Percentiles rank a stretch among this genome's conserved stretches.
Conservation (phyloP, 2,888 invertebrate genomes). For the Drosophila fungiperda region DNA sequence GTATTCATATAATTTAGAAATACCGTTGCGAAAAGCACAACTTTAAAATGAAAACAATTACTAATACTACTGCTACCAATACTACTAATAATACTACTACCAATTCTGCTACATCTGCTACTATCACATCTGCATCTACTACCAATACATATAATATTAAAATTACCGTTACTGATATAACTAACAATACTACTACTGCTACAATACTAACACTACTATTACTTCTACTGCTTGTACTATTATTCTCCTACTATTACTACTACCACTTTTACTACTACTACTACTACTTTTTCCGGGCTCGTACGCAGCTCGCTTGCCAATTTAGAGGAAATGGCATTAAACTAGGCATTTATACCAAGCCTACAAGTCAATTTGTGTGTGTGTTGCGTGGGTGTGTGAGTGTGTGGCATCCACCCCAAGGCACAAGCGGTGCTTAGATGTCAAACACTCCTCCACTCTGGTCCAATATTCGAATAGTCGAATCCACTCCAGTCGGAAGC, state of each 20-base stretch:
- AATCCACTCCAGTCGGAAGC: slow-evolving; percentile 15
- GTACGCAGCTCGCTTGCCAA: not conserved
- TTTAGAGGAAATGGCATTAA: slow-evolving; percentile 1
- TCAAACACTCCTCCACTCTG: not conserved
- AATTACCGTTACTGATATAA: not conserved
- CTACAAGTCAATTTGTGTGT: slow-evolving; percentile 13
- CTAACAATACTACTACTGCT: not conserved
- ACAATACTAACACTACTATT: not conserved
- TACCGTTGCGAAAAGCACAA: not conserved
- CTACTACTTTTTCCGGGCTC: not conserved
- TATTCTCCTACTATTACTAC: too few species aligned
- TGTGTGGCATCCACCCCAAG: not conserved
- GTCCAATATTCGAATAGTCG: not conserved
- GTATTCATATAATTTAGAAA: not conserved
- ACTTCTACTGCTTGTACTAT: not conserved
- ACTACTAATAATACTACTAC: not conserved
- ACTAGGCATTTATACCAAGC: not conserved
- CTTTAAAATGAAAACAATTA: not conserved
- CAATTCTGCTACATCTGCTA: not conserved
- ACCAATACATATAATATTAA: not conserved
- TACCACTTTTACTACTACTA: not conserved
- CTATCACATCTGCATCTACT: not conserved
- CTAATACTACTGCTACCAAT: too few species aligned
- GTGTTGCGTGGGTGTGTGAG: not conserved
- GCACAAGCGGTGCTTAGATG: slow-evolving; percentile 5